phyloP scores from a whole-genome alignment of 2,888 invertebrate species.

The Nebria brevicollis region DNA sequence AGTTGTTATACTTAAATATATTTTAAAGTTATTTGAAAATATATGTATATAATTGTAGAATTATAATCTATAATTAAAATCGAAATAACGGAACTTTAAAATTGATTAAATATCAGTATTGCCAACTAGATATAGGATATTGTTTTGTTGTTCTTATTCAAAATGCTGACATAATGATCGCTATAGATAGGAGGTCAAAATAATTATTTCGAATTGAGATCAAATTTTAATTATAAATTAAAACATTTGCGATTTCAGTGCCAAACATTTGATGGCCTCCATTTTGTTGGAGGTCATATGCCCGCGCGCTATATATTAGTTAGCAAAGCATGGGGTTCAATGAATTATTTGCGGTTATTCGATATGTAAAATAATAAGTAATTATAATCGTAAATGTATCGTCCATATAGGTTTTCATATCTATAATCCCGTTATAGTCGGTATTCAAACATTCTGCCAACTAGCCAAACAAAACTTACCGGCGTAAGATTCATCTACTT shows the following conservation, averaged over 20 bases:
- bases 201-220: too few species aligned
- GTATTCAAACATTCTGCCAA: constrained; percentile 55
- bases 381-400: constrained; percentile 46
- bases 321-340: background rate
- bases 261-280: constrained; percentile 81
- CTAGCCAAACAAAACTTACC: constrained; percentile 71
- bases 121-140: too few species aligned
- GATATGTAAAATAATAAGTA: constrained; percentile 20
- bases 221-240: constrained; percentile 48
- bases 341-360: background rate
- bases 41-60: too few species aligned
- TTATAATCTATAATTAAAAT: too few species aligned
- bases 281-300: constrained; percentile 82
- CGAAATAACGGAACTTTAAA: too few species aligned
- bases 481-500: constrained; percentile 86
- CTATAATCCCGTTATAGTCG: constrained; percentile 51
- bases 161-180: too few species aligned
- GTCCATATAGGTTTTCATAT: constrained; percentile 55
- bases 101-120: too few species aligned
- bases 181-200: too few species aligned
- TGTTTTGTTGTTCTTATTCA: too few species aligned
- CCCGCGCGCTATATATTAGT: constrained; percentile 66
- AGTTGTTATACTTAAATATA: too few species aligned
- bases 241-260: constrained; percentile 67
- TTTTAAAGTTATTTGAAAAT: too few species aligned